Conservation (phyloP, 2,888 invertebrate species). For the Pseudococcus jackbeardsleyi region DNA sequence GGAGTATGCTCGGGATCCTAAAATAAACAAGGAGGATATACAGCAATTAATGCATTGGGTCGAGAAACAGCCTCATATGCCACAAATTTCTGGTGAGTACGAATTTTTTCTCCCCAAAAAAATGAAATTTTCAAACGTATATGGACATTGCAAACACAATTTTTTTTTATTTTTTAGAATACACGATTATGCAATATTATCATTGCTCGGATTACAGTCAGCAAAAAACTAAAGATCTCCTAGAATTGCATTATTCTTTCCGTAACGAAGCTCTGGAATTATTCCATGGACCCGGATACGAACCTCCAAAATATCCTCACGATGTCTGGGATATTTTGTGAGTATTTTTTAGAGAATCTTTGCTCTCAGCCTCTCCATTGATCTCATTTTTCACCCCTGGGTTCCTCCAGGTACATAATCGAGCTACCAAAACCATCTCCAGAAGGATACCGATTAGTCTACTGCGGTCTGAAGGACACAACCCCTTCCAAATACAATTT, state of each 20-base stretch:
- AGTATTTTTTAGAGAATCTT: constrained; percentile 46
- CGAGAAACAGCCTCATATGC: constrained; percentile 66
- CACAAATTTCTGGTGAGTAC: constrained; percentile 41
- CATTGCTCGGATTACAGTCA: constrained; percentile 67
- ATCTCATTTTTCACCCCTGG: not conserved
- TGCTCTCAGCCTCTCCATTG: not conserved
- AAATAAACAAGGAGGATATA: constrained; percentile 67
- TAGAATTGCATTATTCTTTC: constrained; percentile 66
- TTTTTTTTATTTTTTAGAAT: constrained; percentile 66
- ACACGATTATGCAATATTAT: constrained; percentile 66
- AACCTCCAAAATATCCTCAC: constrained; percentile 49
- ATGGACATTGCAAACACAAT: not conserved
- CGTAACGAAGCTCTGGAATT: constrained; percentile 66
- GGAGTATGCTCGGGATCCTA: constrained; percentile 67
- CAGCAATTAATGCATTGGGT: constrained; percentile 67
- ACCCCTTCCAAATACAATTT: constrained; percentile 66
- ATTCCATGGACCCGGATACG: constrained; percentile 66
- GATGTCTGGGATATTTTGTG: constrained; percentile 66
- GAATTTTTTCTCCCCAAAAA: not conserved
- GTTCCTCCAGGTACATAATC: constrained; percentile 65
- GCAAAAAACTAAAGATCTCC: constrained; percentile 66
- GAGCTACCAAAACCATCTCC: constrained; percentile 66
- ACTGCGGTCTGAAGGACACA: constrained; percentile 66
- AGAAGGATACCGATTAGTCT: constrained; percentile 67
- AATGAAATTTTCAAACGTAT: not conserved